These are phyloP conservation scores for Protonibea diacanthus DNA, from an alignment of 2,797 vertebrate species.

Conservation along the genomic window DNA sequence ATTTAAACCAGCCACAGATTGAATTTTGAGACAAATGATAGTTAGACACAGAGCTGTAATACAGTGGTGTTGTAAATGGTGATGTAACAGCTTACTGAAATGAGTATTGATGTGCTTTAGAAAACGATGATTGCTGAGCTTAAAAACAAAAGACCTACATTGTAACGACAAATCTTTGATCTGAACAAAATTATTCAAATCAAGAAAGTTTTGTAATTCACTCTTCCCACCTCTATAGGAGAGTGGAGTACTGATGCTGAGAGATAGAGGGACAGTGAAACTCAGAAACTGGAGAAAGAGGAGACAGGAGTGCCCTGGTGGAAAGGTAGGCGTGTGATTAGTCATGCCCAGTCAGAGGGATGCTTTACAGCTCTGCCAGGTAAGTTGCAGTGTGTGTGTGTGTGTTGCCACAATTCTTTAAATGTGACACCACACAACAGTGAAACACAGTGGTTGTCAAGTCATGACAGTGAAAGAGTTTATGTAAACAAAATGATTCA, in stretches of 20 bases:
- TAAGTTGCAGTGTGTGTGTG: conserved; percentile 11
- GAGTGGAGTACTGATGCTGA: background rate
- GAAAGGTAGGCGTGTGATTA: conserved; percentile 35
- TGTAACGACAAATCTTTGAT: background rate
- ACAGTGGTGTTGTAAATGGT: background rate
- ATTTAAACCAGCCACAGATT: background rate
- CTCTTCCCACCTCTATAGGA: background rate
- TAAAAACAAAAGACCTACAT: background rate
- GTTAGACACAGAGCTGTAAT: background rate
- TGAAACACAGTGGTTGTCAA: conserved; percentile 30
- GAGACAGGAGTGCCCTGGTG: background rate
- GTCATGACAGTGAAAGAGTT: conserved; percentile 29
- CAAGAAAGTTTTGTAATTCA: conserved; percentile 9
- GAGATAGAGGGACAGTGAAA: background rate
- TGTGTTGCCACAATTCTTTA: conserved; percentile 22
- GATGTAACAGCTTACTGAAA: background rate
- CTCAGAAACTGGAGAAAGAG: background rate
- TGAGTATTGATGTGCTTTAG: background rate
- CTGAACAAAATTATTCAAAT: conserved; percentile 5
- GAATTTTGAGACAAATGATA: background rate
- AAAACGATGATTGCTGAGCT: background rate
- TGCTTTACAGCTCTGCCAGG: conserved; percentile 35
- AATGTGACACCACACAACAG: conserved; percentile 6
- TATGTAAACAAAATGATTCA: conserved; percentile 41
- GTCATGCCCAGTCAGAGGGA: conserved; percentile 41